Base-by-base conservation (phyloP, 2,888 invertebrate species). In the Drosophila infuscata region DNA sequence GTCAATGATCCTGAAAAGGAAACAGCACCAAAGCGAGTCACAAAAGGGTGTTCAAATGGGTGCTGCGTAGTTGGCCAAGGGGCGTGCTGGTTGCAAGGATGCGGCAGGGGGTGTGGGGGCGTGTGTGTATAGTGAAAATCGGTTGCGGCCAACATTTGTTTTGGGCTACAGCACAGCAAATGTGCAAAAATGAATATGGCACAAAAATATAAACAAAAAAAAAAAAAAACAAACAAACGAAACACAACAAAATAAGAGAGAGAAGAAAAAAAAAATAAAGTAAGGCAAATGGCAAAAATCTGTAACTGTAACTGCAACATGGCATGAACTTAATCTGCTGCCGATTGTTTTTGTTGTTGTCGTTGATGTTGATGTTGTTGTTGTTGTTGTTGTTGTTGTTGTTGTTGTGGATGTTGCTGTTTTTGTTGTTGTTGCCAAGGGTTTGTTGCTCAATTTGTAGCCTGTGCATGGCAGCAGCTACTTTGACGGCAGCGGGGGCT, bases 241-340 rank as follows among this genome's bases (percentile, higher is more conserved):
- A 51, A 35, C 58, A 56, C 35, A 33, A 12, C 56, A 63, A 69
- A 69, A 60, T 51, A 30, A 68, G 57, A 51, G 20, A 51, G 9
- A 58, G n/a, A 48, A 41, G 38, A 12, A 58, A 57, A 46, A 70
- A 53, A 25, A 25, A 51, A 60, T 56, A 59, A 67, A 78, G 65
- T 60, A 70, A 66, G 70, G 71, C 64, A 74, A 76, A 81, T 75
- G 81, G 79, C 74, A 72, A 70, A 82, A 85, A 80, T 85, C 86
- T 85, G 85, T 88, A 88, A 81, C 86, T 86, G 85, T 88, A 88
- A 85, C 88, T 88, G 85, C 89, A 87, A 88, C 88, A 87, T 87
- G 89, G 86, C 81, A 85, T 87, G 89, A 87, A 87, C 87, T 87
- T 87, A 87, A 87, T 87, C 87, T 87, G 85, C 82, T 86, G 86